phyloP scores from a whole-genome alignment of 2,113 vertebrate species.

The Tragelaphus imberbis region DNA sequence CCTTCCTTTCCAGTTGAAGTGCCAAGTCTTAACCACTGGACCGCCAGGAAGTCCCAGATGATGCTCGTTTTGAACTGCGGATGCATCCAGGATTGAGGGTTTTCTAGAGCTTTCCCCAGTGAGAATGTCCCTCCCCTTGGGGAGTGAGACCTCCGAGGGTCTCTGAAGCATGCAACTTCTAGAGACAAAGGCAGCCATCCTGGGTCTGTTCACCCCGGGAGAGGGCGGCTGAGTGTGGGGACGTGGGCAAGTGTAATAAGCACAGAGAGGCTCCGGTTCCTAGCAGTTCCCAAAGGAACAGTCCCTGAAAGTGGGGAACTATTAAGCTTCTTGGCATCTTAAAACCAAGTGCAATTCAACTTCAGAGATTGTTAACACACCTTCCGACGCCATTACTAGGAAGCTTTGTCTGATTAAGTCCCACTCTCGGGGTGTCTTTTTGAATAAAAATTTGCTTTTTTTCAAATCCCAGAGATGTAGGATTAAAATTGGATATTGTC shows the following conservation, averaged over 20 bases:
- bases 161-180: not conserved
- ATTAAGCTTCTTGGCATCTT: not conserved
- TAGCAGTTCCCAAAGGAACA: not conserved
- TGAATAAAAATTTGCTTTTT: not conserved
- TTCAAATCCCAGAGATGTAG: not conserved
- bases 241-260: not conserved
- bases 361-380: not conserved
- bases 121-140: fast-evolving
- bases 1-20: not conserved
- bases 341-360: not conserved
- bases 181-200: not conserved
- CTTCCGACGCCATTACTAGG: fast-evolving
- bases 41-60: not conserved
- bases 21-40: not conserved
- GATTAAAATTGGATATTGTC: not conserved
- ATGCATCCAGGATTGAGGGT: not conserved
- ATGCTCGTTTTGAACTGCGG: not conserved
- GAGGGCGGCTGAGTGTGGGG: not conserved
- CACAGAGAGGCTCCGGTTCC: not conserved
- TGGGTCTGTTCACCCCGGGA: not conserved
- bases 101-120: not conserved
- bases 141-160: not conserved
- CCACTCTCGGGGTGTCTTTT: not conserved
- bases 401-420: not conserved
- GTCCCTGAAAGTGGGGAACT: not conserved